Conservation (phyloP, 2,888 invertebrate genomes). For the Tetragonisca angustula region DNA sequence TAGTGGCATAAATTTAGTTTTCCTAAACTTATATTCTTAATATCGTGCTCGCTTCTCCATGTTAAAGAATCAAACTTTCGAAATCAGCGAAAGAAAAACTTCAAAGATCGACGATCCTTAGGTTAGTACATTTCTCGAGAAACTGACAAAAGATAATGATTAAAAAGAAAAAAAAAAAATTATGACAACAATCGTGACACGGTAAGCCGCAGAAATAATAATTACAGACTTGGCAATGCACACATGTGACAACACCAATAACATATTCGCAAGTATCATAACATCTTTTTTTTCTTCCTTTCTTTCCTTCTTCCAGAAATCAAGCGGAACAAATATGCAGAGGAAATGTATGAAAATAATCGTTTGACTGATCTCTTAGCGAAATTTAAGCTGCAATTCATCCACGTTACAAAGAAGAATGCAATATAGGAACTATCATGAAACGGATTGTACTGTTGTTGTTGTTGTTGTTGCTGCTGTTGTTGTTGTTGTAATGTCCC, state of each 20-base stretch:
- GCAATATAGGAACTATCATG: slow-evolving; percentile 60
- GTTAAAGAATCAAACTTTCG: not conserved
- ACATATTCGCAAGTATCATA: slow-evolving; percentile 10
- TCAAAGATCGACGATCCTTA: slow-evolving; percentile 13
- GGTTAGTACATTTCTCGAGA: slow-evolving; percentile 8
- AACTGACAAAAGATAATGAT: slow-evolving; percentile 13
- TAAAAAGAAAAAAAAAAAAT: slow-evolving; percentile 4
- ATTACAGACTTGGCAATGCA: slow-evolving; percentile 49
- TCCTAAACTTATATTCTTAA: slow-evolving; percentile 25
- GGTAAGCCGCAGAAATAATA: slow-evolving; percentile 18
- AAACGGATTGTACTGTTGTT: slow-evolving; percentile 47
- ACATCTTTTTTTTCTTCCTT: not conserved
- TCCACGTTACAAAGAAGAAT: slow-evolving; percentile 62
- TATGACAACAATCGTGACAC: slow-evolving; percentile 29
- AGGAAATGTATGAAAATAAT: slow-evolving; percentile 10
- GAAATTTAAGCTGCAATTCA: slow-evolving; percentile 55
- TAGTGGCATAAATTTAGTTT: slow-evolving; percentile 30
- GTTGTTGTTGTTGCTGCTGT: slow-evolving; percentile 6
- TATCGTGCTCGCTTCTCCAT: slow-evolving; percentile 11
- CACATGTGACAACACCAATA: slow-evolving; percentile 51
- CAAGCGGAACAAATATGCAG: slow-evolving; percentile 8
- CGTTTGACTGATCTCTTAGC: slow-evolving; percentile 29
- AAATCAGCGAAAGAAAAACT: slow-evolving; percentile 9
- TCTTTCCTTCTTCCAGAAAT: not conserved
- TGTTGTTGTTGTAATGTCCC: slow-evolving; percentile 34